A percentile compares a stretch with the other conserved stretches of the same genome.
phyloP scores from a whole-genome alignment of 2,888 invertebrate genomes.

The Aphodius sticticus region DNA sequence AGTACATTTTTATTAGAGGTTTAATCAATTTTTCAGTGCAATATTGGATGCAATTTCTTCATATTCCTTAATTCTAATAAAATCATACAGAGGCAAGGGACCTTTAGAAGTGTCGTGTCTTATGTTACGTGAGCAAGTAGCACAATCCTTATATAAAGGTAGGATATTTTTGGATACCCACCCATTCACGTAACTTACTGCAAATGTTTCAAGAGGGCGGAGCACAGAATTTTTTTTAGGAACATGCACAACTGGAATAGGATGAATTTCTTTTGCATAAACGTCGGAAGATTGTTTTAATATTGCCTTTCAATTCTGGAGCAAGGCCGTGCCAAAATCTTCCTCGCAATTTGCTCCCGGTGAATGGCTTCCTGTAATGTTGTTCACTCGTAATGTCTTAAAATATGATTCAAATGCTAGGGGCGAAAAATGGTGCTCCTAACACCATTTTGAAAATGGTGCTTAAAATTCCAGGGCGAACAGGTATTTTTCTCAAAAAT shows the following conservation, averaged over 20 bases:
- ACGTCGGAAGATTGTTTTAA: neutral
- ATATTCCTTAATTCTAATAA: too few species aligned
- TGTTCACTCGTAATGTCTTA: neutral
- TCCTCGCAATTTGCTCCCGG: too few species aligned
- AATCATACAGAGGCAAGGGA: too few species aligned
- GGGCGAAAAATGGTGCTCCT: neutral
- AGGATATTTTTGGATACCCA: neutral
- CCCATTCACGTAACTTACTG: neutral
- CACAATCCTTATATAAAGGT: neutral
- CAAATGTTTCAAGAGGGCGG: neutral
- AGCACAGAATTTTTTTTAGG: neutral
- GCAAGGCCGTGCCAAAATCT: neutral
- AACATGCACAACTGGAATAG: neutral
- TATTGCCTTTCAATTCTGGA: neutral
- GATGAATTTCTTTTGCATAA: neutral
- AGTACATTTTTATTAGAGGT: too few species aligned
- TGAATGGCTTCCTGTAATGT: neutral
- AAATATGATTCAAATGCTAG: too few species aligned
- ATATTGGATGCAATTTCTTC: too few species aligned
- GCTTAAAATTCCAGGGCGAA: conserved; percentile 36
- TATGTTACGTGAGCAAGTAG: neutral
- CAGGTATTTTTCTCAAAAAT: conserved; percentile 36
- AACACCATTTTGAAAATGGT: conserved; percentile 33
- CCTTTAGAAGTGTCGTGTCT: too few species aligned
- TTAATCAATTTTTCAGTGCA: too few species aligned